These are phyloP conservation scores for Mormyrus proboscirostris DNA, from an alignment of 2,797 vertebrate species.

Conservation along the genomic window DNA sequence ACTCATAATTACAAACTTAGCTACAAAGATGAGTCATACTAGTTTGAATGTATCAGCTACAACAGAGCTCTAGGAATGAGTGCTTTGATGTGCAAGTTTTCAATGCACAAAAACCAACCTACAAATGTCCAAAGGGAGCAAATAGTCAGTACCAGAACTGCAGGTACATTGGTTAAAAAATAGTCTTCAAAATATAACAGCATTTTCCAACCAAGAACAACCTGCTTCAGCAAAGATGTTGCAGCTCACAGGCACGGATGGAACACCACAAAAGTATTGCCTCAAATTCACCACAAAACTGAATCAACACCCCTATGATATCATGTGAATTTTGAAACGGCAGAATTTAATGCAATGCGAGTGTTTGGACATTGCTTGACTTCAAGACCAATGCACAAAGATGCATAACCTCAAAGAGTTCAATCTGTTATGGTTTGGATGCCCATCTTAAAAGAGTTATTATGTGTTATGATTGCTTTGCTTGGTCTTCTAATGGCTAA, in stretches of 20 bases:
- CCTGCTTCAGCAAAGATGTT: neutral
- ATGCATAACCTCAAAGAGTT: neutral
- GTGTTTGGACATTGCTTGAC: neutral
- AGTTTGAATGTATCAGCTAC: neutral
- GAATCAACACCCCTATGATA: neutral
- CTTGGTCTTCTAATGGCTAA: neutral
- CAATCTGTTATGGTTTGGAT: neutral
- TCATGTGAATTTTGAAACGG: neutral
- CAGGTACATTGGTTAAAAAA: neutral
- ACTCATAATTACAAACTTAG: neutral
- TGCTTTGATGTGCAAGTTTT: neutral
- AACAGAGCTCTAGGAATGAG: neutral
- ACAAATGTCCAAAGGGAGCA: neutral
- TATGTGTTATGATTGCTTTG: neutral
- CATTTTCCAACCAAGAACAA: neutral
- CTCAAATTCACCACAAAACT: neutral
- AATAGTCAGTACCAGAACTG: neutral
- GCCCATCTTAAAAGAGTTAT: neutral
- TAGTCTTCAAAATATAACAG: neutral
- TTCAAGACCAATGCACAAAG: neutral
- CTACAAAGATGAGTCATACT: neutral
- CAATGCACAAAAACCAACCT: neutral
- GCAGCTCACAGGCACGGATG: neutral
- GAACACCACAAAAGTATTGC: neutral
- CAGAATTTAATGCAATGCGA: neutral